Percentiles rank a stretch among this genome's conserved stretches.
phyloP scores from a whole-genome alignment of 2,113 vertebrate genomes.

The Prunella fulvescens region DNA sequence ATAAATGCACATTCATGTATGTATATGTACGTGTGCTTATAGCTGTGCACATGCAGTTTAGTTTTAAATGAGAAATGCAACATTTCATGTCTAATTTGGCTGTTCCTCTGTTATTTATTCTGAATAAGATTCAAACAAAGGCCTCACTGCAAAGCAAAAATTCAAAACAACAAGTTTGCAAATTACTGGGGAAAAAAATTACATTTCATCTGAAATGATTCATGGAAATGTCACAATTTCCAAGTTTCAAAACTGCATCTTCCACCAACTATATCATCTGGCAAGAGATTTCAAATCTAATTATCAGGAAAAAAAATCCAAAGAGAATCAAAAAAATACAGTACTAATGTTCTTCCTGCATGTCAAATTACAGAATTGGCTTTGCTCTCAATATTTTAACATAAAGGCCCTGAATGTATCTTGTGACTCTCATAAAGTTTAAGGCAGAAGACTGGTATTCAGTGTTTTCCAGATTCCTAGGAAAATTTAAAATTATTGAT shows the following conservation, averaged over 20 bases:
- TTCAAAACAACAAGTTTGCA: background rate
- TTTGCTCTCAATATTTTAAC: background rate
- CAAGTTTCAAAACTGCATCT: background rate
- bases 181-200: background rate
- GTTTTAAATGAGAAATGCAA: background rate
- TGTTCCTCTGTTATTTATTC: background rate
- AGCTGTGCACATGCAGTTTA: background rate
- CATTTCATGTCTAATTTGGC: background rate
- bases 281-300: background rate
- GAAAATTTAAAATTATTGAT: background rate
- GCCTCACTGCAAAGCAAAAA: background rate
- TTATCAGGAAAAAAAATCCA: background rate
- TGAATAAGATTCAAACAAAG: background rate
- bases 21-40: background rate
- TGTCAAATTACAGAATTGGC: background rate
- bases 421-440: background rate
- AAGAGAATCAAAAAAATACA: background rate
- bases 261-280: background rate
- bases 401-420: rapidly evolving
- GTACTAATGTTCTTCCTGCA: background rate
- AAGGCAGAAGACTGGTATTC: background rate
- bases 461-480: background rate
- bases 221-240: background rate
- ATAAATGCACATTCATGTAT: background rate
- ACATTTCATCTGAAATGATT: background rate